Base-by-base conservation (phyloP, 2,888 invertebrate genomes). In the Ethmia dodecea region DNA sequence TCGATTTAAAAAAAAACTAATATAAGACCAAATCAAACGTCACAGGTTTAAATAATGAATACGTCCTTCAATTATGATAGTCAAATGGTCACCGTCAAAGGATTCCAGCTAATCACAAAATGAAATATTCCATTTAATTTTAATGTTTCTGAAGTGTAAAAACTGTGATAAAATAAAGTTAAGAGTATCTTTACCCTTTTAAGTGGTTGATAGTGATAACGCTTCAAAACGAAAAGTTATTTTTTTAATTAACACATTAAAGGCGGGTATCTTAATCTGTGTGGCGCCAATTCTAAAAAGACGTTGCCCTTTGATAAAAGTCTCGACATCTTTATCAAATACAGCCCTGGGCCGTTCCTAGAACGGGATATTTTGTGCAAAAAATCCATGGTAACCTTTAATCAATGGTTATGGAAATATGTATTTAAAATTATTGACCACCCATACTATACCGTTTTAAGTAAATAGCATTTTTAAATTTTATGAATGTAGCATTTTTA, bases 241-340 rank as follows among this genome's bases (percentile, higher is more conserved):
- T 79, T 81, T 80, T 81, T 80, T 73, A 84, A 84, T 84, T 83
- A 83, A 84, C 81, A 84, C 84, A 74, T 78, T 81, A 75, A 69
- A 65, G 58, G 62, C 57, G 63, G 79, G 68, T 81, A 80, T 77
- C 77, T 83, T 83, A 84, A 84, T 84, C 84, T 81, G 64, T 55
- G 49, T 69, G 84, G 84, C 84, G 84, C 84, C 84, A 79, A 75
- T 75, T 72, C 72, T 71, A 70, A 74, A n/a, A 74, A 72, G 78
- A 66, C 62, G 66, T 69, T 60, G 65, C 62, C 72, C 68, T 62
- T 67, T 75, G 84, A 83, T 84, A 84, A 79, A 60, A 61, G 69
- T 56, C 63, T 55, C 65, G 75, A 70, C 70, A 52, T 41, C 64
- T 67, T 79, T 83, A 81, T 84, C 80, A 71, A 65, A 61, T 56